phyloP scores from a whole-genome alignment of 2,888 invertebrate genomes.

The Scaptomyza caliginosa region DNA sequence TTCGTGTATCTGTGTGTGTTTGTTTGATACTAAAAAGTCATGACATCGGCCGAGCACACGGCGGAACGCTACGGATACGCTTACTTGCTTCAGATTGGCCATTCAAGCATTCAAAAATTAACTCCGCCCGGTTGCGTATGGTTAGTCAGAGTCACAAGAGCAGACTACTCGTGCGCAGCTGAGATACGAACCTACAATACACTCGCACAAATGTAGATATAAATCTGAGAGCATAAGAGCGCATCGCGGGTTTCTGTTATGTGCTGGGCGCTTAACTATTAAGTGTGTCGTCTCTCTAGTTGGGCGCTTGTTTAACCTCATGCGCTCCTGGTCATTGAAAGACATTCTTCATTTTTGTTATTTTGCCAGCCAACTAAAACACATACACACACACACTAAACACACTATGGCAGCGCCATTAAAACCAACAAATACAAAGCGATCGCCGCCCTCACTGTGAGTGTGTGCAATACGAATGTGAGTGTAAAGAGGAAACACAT shows the following conservation, averaged over 20 bases:
- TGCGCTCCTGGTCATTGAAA: conserved; percentile 52
- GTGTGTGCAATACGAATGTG: conserved; percentile 42
- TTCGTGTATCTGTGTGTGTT: conserved; percentile 31
- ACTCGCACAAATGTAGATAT: conserved; percentile 2
- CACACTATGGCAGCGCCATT: conserved; percentile 73
- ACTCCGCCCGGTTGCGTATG: conserved; percentile 83
- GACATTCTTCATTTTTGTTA: conserved; percentile 76
- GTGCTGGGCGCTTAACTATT: neutral
- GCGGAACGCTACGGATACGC: conserved; percentile 83
- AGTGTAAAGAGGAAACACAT: conserved; percentile 55
- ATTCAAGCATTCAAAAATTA: conserved; percentile 84
- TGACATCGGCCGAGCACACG: conserved; percentile 80
- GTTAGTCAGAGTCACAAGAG: conserved; percentile 74
- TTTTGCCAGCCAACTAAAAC: conserved; percentile 52
- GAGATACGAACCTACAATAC: conserved; percentile 56
- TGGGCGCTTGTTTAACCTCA: conserved; percentile 1
- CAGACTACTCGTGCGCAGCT: conserved; percentile 74
- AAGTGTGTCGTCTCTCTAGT: rapidly evolving
- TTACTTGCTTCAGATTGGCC: conserved; percentile 84
- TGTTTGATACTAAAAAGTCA: conserved; percentile 77
- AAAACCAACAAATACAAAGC: conserved; percentile 73
- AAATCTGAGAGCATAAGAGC: conserved; percentile 22
- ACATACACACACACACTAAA: conserved; percentile 51
- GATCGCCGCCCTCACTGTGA: conserved; percentile 62
- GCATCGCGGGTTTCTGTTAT: conserved; percentile 4